phyloP scores from a whole-genome alignment of 2,888 invertebrate genomes.

The Pharmacophagus antenor region DNA sequence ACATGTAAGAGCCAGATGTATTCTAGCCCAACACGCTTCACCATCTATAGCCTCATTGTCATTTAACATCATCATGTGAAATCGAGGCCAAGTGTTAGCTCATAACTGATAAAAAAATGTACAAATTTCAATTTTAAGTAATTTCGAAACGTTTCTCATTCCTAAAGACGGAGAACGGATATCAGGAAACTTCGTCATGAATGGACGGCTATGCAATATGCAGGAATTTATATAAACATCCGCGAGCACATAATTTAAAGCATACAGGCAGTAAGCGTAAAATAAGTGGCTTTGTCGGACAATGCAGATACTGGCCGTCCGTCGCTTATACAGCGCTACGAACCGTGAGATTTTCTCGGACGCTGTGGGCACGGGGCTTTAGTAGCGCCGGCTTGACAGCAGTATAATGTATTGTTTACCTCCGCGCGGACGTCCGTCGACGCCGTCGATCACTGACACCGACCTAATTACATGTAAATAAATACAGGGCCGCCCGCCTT shows the following conservation, averaged over 20 bases:
- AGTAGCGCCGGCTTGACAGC: constrained; percentile 51
- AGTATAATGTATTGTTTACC: constrained; percentile 72
- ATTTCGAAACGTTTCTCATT: too few species aligned
- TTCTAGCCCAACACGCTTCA: too few species aligned
- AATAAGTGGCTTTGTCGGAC: constrained; percentile 12
- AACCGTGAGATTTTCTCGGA: constrained; percentile 18
- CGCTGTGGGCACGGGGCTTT: constrained; percentile 31
- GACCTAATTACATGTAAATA: constrained; percentile 77
- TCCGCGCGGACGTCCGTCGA: constrained; percentile 60
- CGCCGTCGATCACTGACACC: constrained; percentile 69
- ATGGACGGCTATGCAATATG: too few species aligned
- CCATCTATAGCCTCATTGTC: too few species aligned
- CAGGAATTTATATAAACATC: background rate
- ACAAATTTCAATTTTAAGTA: too few species aligned
- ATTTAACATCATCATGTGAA: too few species aligned
- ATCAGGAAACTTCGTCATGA: too few species aligned
- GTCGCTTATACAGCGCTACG: constrained; percentile 4
- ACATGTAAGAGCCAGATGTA: too few species aligned
- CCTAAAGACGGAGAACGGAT: too few species aligned
- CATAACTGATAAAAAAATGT: too few species aligned
- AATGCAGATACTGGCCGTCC: constrained; percentile 1
- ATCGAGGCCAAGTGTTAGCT: too few species aligned
- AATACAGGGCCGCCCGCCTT: constrained; percentile 56
- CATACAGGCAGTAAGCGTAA: constrained; percentile 1
- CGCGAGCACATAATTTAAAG: background rate